Base-by-base conservation (phyloP, 2,797 vertebrate genomes). In the Lepus oiostolus region DNA sequence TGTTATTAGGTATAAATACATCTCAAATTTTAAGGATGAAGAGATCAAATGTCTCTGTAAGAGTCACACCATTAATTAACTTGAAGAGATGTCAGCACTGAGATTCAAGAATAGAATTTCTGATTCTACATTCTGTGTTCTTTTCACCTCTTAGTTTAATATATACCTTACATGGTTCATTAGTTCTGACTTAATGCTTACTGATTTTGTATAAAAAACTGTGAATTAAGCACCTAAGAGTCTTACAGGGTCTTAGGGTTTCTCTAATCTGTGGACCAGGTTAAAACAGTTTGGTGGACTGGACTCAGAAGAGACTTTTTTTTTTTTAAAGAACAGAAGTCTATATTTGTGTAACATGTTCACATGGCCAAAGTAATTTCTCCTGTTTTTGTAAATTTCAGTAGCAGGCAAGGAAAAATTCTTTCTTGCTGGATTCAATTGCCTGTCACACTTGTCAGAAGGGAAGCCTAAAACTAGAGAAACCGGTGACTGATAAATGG, bases 371-470 rank as follows among this genome's bases (percentile, higher is more conserved):
- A 35, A 94, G 30, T 72, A 0, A 58, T 67, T 96, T 95, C 91
- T 91, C n/a, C 42, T 81, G 42, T 26, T 80, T 94, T 32, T 32
- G 52, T 35, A 95, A 60, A 76, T 70, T 26, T 90, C 91, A 19
- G 93, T 83, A 93, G 67, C 22, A 90, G 42, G 75, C 95, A 95
- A 94, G 22, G 67, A 77, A 54, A 67, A 65, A 94, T 13, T 1
- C 50, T 93, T 90, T 60, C 26, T 60, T 96, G 2, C 5, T 21
- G 1, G 90, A 92, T 94, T 96, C 32, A 26, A 67, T 87, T 87
- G 71, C 7, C n/a, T 93, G 67, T 26, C 72, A 58, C 62, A 19
- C 3, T 74, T 95, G 77, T 72, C 74, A 90, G 47, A 54, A n/a
- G 84, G 6, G 70, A 93, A n/a, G 35, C 11, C 35, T 42, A 81